Evolutionary conservation across 92 coral and sea anemone genomes (phyloP).

Genomic region (Anthopleura xanthogrammica): DNA sequence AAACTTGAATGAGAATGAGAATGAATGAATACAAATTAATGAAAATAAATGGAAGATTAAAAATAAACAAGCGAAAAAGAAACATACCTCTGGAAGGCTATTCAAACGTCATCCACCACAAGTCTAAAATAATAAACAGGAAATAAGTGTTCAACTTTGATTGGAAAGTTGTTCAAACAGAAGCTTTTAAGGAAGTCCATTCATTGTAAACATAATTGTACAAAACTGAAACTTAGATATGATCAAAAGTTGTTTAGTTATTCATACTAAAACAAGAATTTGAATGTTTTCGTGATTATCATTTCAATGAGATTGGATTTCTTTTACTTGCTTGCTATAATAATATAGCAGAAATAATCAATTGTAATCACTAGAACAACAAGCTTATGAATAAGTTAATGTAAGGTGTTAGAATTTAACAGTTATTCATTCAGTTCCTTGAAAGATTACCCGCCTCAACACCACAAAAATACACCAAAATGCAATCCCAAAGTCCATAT

Average conservation of each 20-base stretch:
- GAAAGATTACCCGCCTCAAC: background rate
- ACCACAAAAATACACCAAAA: background rate
- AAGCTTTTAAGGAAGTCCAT: background rate
- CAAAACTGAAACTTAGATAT: background rate
- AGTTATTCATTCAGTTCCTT: background rate
- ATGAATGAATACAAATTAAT: no score
- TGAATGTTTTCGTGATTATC: background rate
- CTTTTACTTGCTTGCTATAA: background rate
- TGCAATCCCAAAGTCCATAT: background rate
- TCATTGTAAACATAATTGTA: background rate
- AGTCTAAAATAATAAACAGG: slow-evolving; percentile 51
- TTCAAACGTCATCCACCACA: slow-evolving; percentile 99
- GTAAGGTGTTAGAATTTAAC: background rate
- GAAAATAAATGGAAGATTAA: no score
- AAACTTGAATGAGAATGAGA: no score
- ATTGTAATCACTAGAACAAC: no score
- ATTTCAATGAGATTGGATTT: background rate
- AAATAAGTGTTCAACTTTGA: background rate
- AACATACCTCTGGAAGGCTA: slow-evolving; percentile 89
- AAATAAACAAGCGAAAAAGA: background rate
- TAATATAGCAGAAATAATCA: background rate
- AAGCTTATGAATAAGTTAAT: background rate
- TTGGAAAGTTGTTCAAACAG: background rate
- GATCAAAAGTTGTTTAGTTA: no score
- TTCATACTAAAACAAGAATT: no score